phyloP scores from a whole-genome alignment of 1,140 invertebrate genomes.

The Whitmania pigra region DNA sequence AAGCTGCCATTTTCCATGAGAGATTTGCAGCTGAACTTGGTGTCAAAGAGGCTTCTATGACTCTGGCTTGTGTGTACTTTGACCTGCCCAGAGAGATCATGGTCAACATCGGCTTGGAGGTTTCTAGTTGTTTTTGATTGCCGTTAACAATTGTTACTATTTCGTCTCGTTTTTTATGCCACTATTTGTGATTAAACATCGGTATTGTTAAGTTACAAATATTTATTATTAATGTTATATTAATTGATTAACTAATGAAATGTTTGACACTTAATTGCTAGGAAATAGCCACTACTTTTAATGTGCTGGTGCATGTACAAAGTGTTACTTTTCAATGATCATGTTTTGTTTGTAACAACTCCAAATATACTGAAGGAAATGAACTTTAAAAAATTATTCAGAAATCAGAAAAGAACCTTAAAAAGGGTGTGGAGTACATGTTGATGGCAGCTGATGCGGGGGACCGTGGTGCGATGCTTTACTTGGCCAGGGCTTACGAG shows the following conservation, averaged over 20 bases:
- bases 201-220: too few species aligned
- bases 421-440: constrained; percentile 44
- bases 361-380: too few species aligned
- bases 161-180: neutral
- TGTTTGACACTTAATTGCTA: too few species aligned
- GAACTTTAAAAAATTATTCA: constrained; percentile 21
- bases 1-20: constrained; percentile 48
- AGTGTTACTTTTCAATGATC: too few species aligned
- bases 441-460: constrained; percentile 44
- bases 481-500: constrained; percentile 47
- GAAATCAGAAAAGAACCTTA: constrained; percentile 36
- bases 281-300: too few species aligned
- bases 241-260: too few species aligned
- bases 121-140: constrained; percentile 21
- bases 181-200: neutral
- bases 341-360: too few species aligned
- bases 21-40: constrained; percentile 47
- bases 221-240: too few species aligned
- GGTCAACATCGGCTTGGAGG: constrained; percentile 35
- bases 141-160: neutral
- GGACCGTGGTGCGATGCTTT: constrained; percentile 47
- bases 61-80: constrained; percentile 46
- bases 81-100: constrained; percentile 46
- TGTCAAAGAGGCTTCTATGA: constrained; percentile 46
- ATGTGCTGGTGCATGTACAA: too few species aligned